Evolutionary conservation across 2,797 vertebrate genomes (phyloP).

Genomic region (Mionectes olivaceus): DNA sequence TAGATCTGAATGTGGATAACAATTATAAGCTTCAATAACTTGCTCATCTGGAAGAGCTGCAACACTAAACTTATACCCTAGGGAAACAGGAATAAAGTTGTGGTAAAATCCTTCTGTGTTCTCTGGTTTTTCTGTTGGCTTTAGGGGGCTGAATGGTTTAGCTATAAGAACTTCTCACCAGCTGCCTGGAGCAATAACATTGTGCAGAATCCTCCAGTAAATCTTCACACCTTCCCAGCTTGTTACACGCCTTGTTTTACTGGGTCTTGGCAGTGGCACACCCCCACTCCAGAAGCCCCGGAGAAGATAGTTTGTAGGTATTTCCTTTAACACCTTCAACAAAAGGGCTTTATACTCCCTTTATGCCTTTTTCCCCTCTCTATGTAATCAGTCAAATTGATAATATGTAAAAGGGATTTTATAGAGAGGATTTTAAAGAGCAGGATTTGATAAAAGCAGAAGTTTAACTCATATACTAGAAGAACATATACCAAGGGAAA

Average conservation of each 20-base stretch:
- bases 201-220: background rate
- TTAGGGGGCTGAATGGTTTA: background rate
- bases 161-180: background rate
- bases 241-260: background rate
- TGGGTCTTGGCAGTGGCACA: background rate
- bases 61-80: background rate
- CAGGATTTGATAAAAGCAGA: background rate
- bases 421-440: too few species aligned
- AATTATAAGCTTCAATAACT: background rate
- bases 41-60: background rate
- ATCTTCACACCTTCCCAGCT: background rate
- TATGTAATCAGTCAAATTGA: background rate
- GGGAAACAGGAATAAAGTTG: background rate
- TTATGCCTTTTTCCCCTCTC: background rate
- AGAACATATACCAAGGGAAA: background rate
- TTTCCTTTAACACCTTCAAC: background rate
- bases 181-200: background rate
- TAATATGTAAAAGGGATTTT: background rate
- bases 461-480: background rate
- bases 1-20: background rate
- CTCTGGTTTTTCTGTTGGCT: fast-evolving
- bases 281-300: background rate
- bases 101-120: background rate
- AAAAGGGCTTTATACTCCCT: background rate
- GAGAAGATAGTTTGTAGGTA: background rate